Conservation (phyloP, 1,140 invertebrate genomes). For the Bacillus rossius region DNA sequence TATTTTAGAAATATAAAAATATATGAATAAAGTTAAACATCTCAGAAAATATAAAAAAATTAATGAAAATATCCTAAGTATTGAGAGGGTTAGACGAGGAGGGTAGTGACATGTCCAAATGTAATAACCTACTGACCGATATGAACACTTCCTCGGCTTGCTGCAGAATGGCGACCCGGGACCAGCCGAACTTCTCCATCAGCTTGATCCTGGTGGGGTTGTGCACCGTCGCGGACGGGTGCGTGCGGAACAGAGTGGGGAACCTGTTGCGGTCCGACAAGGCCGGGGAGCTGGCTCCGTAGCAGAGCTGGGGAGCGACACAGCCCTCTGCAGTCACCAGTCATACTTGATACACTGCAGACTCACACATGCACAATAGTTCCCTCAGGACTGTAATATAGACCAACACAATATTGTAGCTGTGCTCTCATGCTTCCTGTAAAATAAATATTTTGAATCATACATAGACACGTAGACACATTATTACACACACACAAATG, state of each 20-base stretch:
- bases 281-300: conserved; percentile 96
- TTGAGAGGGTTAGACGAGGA: background rate
- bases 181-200: conserved; percentile 97
- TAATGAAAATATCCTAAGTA: background rate
- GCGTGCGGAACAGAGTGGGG: conserved; percentile 96
- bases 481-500: too few relatives aligned
- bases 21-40: too few relatives aligned
- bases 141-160: conserved; percentile 99
- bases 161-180: conserved; percentile 92
- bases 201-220: conserved; percentile 97
- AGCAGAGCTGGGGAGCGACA: conserved; percentile 88
- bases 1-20: too few relatives aligned
- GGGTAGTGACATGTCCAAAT: background rate
- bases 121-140: conserved; percentile 59
- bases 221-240: conserved; percentile 98
- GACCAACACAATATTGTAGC: too few relatives aligned
- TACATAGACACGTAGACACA: too few relatives aligned
- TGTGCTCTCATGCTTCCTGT: too few relatives aligned
- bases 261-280: conserved; percentile 96
- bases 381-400: too few relatives aligned
- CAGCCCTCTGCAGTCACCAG: too few relatives aligned
- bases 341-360: too few relatives aligned
- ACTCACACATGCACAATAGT: too few relatives aligned
- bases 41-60: conserved; percentile 7
- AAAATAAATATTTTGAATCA: too few relatives aligned